Evolutionary conservation across 2,888 invertebrate species (phyloP), one percentile per base, ranked within the genome.

Genomic region (Himalopsyche tibetana): DNA sequence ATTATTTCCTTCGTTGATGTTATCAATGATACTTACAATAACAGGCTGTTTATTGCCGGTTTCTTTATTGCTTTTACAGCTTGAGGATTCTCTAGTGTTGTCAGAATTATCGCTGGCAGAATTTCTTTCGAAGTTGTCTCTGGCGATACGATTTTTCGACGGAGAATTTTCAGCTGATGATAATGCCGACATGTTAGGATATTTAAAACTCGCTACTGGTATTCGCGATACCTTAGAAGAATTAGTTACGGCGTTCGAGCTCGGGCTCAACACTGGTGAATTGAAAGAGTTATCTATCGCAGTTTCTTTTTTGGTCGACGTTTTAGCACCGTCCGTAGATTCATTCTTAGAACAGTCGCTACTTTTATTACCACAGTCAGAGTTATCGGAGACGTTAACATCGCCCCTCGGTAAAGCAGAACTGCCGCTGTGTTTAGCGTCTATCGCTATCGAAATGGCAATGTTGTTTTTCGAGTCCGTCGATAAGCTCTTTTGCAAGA

Each of bases 141-240:
- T 84, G 8, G 81, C 82, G 8, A 87, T 74, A 0, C 87, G 56
- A 51, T 81, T 87, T 85, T 89, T 89, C 1, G 89, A 89, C 9
- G 89, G 89, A n/a, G 89, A 89, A 84, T 89, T 89, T 69, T 89
- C 89, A 11, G 87, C 86, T 5, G 88, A 88, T 40, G 87, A 87
- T 28, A 89, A 51, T 19, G 84, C 85, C n/a, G 87, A 87, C 87
- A 88, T 86, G 88, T 93, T 93, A 0, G 93, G 93, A 86, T 93
- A 93, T 85, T 89, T 89, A 89, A 93, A 93, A 86, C 92, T 93
- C 0, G 93, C 92, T 0, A 93, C 92, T 0, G 93, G 93, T 84
- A 93, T 93, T 55, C 93, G 89, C 0, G 92, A 92, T 88, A 91
- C 91, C 0, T 91, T 91, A 0, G 91, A 91, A 80, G 80, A 51